phyloP scores from a whole-genome alignment of 2,888 invertebrate species.

The Steinernema hermaphroditum region DNA sequence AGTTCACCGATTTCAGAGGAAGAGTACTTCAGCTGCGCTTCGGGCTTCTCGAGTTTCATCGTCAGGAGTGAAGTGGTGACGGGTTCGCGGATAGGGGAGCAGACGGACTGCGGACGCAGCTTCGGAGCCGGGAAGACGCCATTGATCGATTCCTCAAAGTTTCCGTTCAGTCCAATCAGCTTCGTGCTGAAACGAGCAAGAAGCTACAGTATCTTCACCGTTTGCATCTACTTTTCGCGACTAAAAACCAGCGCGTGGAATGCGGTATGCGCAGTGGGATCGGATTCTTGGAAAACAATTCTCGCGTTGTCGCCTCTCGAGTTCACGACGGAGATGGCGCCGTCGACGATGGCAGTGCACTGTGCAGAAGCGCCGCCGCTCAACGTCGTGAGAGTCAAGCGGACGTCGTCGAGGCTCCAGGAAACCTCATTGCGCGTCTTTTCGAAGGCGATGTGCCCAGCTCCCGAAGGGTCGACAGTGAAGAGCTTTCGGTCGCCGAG shows the following conservation, averaged over 20 bases:
- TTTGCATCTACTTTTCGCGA: background rate
- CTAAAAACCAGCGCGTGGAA: background rate
- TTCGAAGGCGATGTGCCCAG: background rate
- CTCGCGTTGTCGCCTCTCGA: background rate
- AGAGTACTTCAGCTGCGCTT: slow-evolving; percentile 4
- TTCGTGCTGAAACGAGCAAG: background rate
- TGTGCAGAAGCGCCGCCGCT: background rate
- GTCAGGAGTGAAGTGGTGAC: background rate
- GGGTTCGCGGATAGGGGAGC: slow-evolving; percentile 12
- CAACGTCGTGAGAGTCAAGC: background rate
- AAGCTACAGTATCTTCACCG: too few relatives aligned
- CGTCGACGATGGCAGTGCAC: background rate
- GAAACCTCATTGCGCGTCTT: background rate
- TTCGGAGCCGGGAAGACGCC: background rate
- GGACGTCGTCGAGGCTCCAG: background rate
- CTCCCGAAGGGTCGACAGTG: background rate
- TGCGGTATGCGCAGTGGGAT: background rate
- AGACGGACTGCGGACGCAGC: background rate
- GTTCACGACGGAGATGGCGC: background rate
- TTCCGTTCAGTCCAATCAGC: background rate
- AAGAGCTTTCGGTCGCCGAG: background rate
- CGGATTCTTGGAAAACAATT: background rate
- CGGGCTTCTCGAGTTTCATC: background rate
- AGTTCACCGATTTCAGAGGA: background rate
- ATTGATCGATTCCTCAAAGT: background rate